Percentiles rank a stretch among this genome's conserved stretches.
phyloP scores from a whole-genome alignment of 1,140 invertebrate species.

The Drosophila bocqueti region DNA sequence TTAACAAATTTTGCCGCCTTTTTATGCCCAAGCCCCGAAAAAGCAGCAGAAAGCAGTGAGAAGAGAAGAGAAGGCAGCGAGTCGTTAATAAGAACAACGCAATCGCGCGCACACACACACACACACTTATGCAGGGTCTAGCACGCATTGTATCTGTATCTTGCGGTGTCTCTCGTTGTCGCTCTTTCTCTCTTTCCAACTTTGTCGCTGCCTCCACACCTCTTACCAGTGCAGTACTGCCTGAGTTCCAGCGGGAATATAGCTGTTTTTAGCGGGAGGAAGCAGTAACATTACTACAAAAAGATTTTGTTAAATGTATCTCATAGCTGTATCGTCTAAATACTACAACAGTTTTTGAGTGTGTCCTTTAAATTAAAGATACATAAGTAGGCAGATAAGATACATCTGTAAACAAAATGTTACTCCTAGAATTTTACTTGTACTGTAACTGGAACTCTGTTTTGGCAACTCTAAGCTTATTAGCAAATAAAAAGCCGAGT shows the following conservation, averaged over 20 bases:
- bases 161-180: slow-evolving; percentile 34
- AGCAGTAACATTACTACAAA: neutral
- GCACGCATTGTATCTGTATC: slow-evolving; percentile 57
- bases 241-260: no score
- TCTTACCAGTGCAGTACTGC: slow-evolving; percentile 14
- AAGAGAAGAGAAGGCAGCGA: slow-evolving; percentile 41
- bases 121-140: slow-evolving; percentile 15
- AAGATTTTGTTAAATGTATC: neutral
- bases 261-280: neutral
- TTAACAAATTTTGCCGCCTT: slow-evolving; percentile 73
- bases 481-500: neutral
- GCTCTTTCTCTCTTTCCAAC: slow-evolving; percentile 23
- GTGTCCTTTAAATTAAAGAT: neutral
- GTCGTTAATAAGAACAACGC: slow-evolving; percentile 75
- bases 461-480: neutral
- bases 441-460: no score
- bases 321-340: neutral
- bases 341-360: neutral
- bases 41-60: slow-evolving; percentile 30
- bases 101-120: slow-evolving; percentile 44
- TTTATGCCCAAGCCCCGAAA: slow-evolving; percentile 63
- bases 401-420: no score
- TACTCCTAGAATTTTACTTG: no score
- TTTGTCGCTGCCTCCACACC: slow-evolving; percentile 40
- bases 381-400: no score